Percentiles rank a stretch among this genome's conserved stretches.
Conservation (phyloP, 2,888 invertebrate species). For the Drosophila hamatofila region DNA sequence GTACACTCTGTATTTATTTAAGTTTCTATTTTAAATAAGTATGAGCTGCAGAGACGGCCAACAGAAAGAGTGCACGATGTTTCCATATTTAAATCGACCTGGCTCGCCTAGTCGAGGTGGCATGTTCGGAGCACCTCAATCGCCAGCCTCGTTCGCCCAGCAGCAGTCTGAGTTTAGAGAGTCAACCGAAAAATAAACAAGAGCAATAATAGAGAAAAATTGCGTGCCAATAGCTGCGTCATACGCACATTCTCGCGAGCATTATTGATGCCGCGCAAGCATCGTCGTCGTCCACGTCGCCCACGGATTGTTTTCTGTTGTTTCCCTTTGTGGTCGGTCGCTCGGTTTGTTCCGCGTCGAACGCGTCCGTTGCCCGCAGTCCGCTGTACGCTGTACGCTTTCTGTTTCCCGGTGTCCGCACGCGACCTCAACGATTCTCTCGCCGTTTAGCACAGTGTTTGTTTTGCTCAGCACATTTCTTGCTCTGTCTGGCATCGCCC, state of each 20-base stretch:
- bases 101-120: slow-evolving; percentile 12
- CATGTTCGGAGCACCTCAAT: slow-evolving; percentile 4
- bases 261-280: background rate
- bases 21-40: slow-evolving; percentile 39
- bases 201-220: slow-evolving; percentile 1
- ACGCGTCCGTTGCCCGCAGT: background rate
- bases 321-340: slow-evolving; percentile 8
- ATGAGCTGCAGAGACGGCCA: slow-evolving; percentile 16
- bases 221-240: slow-evolving; percentile 68
- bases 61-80: slow-evolving; percentile 13
- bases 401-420: slow-evolving; percentile 9
- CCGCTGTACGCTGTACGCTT: background rate
- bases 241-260: slow-evolving; percentile 49
- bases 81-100: slow-evolving; percentile 48
- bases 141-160: background rate
- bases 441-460: slow-evolving; percentile 46
- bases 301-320: slow-evolving; percentile 6
- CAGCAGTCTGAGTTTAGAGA: background rate
- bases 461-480: slow-evolving; percentile 71
- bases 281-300: slow-evolving; percentile 2
- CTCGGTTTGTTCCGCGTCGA: slow-evolving; percentile 4
- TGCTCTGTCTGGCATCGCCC: slow-evolving; percentile 31
- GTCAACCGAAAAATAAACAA: background rate
- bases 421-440: slow-evolving; percentile 8
- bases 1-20: slow-evolving; percentile 14